Percentiles rank a stretch among this genome's conserved stretches.
These are phyloP conservation scores for Oasisia sp. DNA, from an alignment of 2,888 invertebrate species.

Conservation along the genomic window DNA sequence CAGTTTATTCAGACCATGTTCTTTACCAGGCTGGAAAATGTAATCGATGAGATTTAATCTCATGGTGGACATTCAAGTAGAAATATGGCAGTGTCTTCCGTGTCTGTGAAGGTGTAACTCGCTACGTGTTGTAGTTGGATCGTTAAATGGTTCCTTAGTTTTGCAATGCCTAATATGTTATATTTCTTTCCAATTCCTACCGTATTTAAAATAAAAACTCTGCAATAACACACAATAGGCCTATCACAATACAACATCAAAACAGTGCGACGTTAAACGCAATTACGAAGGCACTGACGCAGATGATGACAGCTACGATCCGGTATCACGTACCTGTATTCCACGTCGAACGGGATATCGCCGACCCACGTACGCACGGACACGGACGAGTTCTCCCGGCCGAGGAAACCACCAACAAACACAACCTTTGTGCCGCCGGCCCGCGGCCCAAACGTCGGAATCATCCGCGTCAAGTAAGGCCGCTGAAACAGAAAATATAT, in stretches of 20 bases:
- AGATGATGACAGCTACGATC: neutral
- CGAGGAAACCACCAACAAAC: slow-evolving; percentile 34
- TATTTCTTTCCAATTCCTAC: too few relatives aligned
- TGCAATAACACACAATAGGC: neutral
- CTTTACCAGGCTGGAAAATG: too few relatives aligned
- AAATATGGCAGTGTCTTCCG: neutral
- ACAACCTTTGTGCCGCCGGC: slow-evolving; percentile 38
- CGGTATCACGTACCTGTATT: neutral
- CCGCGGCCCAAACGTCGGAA: slow-evolving; percentile 36
- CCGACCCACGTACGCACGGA: neutral
- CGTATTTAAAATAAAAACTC: too few relatives aligned
- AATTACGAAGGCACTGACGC: neutral
- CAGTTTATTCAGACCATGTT: too few relatives aligned
- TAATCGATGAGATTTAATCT: too few relatives aligned
- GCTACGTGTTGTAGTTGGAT: too few relatives aligned
- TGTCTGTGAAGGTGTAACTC: too few relatives aligned
- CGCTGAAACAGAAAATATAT: slow-evolving; percentile 23
- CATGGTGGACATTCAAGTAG: too few relatives aligned
- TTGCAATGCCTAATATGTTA: too few relatives aligned
- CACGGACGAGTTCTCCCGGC: neutral
- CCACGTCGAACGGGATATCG: neutral
- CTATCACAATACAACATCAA: neutral
- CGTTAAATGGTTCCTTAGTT: too few relatives aligned
- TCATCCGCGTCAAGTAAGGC: slow-evolving; percentile 34
- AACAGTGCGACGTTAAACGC: neutral